phyloP scores from a whole-genome alignment of 2,113 vertebrate species.

The Melospiza georgiana region DNA sequence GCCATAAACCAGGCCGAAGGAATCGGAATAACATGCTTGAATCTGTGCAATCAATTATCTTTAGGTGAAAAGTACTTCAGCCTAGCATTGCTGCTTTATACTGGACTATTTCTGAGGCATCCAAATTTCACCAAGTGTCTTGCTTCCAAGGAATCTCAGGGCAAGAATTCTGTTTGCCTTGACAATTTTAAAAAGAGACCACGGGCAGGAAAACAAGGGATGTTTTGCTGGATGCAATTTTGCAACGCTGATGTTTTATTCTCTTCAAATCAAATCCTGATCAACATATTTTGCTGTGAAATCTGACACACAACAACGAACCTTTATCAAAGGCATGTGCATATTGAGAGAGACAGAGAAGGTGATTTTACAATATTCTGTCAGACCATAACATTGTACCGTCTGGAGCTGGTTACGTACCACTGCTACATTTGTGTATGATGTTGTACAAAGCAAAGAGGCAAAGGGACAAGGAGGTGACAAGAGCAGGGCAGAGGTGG shows the following conservation, averaged over 20 bases:
- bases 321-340: not conserved
- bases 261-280: not conserved
- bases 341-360: not conserved
- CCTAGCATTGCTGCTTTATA: not conserved
- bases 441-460: not conserved
- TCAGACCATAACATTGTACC: not conserved
- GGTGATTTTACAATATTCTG: not conserved
- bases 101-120: not conserved
- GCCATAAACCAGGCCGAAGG: not conserved
- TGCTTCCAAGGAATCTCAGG: not conserved
- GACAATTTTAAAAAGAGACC: not conserved
- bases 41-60: not conserved
- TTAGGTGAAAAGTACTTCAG: not conserved
- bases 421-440: not conserved
- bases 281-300: not conserved
- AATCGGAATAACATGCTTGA: not conserved
- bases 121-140: not conserved
- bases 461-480: not conserved
- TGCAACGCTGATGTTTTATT: not conserved
- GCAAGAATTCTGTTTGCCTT: not conserved
- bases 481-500: not conserved
- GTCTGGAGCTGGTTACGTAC: not conserved
- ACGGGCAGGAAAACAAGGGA: not conserved
- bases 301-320: not conserved
- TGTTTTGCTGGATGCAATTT: not conserved